Percentiles rank a stretch among this genome's conserved stretches.
Conservation (phyloP, 2,113 vertebrate species). For the Elanoides forficatus region DNA sequence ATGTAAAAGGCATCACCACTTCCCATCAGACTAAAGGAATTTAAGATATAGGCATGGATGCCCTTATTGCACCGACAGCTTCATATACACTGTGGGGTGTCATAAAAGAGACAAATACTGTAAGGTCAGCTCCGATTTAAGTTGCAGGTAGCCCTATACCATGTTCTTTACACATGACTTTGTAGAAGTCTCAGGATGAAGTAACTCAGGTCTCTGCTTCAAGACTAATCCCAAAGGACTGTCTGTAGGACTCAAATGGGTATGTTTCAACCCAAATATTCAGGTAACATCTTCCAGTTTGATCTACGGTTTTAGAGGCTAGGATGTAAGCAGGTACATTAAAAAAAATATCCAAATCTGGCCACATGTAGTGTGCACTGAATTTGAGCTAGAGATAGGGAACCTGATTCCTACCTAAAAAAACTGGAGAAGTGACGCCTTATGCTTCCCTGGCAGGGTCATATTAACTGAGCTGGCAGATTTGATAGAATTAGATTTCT, state of each 20-base stretch:
- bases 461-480: slow-evolving; percentile 39
- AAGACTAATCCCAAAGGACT: neutral
- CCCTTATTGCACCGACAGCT: neutral
- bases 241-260: neutral
- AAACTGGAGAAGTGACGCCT: neutral
- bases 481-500: slow-evolving; percentile 41
- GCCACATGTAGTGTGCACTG: rapidly evolving
- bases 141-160: neutral
- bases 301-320: neutral
- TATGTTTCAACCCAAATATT: neutral
- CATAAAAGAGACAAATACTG: neutral
- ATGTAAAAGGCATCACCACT: neutral
- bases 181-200: neutral
- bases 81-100: neutral
- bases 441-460: neutral
- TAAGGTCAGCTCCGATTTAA: neutral
- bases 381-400: neutral
- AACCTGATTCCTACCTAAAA: neutral
- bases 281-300: neutral
- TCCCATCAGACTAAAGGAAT: neutral
- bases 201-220: neutral
- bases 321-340: neutral
- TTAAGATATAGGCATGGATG: neutral
- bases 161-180: neutral
- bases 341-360: neutral